Evolutionary conservation across 2,888 invertebrate species (phyloP), one percentile per base, ranked within the genome.

Genomic region (Polymixis flavicincta): DNA sequence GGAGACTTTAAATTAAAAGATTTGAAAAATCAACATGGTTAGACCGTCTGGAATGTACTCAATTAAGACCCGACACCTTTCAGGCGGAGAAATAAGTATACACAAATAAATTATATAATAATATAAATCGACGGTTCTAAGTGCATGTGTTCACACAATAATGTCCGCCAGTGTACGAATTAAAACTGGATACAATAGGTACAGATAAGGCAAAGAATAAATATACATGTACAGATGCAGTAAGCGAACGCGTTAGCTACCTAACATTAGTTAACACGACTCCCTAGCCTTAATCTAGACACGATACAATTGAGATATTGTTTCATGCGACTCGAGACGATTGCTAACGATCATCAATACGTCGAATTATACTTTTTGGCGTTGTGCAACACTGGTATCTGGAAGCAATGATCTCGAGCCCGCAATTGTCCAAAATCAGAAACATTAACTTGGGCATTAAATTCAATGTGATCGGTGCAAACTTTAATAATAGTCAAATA

Each of bases 1-100:
- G 74, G 86, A 84, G 79, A 85, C 85, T 66, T 66, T 74, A 85
- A 80, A 85, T 88, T 88, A 90, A 90, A 86, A 88, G 89, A 90
- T 86, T 89, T 89, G 88, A 88, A 88, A 94, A 94, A 94, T 93
- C 93, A 95, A 95, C 94, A 93, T 95, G 96, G 96, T 96, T 93
- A 92, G 85, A 96, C 96, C 95, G 94, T 91, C 93, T 96, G 96
- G 96, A 96, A 96, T 96, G 96, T 96, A 94, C 93, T 93, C 89
- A 84, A 89, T 91, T 92, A 93, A 92, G 93, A 95, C 95, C 95
- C 94, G 95, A 96, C 95, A 96, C 96, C 96, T 96, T 95, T 93
- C 94, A 96, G 96, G 96, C 93, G 95, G 93, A 92, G 90, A 92
- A 93, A 92, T 91, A 91, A 92, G 89, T 90, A 90, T 87, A 92